A percentile compares a stretch with the other conserved stretches of the same genome.
phyloP scores from a whole-genome alignment of 1,140 invertebrate genomes.

The Polypedilum vanderplanki region DNA sequence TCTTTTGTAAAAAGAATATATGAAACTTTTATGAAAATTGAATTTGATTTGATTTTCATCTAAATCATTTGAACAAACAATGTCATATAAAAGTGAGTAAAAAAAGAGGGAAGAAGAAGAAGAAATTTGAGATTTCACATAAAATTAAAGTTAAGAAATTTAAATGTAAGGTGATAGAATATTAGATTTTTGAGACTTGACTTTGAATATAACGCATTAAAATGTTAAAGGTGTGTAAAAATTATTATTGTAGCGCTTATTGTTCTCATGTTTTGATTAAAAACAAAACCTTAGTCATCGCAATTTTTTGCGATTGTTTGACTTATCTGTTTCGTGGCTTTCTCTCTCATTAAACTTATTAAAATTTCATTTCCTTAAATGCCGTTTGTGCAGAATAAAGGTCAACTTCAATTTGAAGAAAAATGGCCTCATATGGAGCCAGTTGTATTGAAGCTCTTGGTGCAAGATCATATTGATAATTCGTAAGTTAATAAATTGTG shows the following conservation, averaged over 20 bases:
- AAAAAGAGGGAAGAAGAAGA: no score
- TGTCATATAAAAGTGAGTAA: no score
- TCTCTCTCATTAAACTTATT: not conserved
- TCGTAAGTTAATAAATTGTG: not conserved
- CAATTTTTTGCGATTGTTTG: not conserved
- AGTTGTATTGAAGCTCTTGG: constrained; percentile 74
- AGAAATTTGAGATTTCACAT: not conserved
- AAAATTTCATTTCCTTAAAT: not conserved
- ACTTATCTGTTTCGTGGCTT: not conserved
- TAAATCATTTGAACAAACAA: no score
- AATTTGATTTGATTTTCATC: no score
- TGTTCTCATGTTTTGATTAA: not conserved
- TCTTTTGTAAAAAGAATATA: no score
- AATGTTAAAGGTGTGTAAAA: not conserved
- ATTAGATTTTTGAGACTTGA: not conserved
- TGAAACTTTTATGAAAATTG: no score
- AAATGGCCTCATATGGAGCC: constrained; percentile 93
- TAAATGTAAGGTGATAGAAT: not conserved
- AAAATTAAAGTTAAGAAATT: not conserved
- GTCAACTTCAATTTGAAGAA: constrained; percentile 64
- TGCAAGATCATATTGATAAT: not conserved
- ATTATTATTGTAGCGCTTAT: not conserved
- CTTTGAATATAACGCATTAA: not conserved
- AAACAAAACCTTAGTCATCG: not conserved
- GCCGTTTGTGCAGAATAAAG: not conserved